phyloP scores from a whole-genome alignment of 2,797 vertebrate genomes.

The Tangara arthus region DNA sequence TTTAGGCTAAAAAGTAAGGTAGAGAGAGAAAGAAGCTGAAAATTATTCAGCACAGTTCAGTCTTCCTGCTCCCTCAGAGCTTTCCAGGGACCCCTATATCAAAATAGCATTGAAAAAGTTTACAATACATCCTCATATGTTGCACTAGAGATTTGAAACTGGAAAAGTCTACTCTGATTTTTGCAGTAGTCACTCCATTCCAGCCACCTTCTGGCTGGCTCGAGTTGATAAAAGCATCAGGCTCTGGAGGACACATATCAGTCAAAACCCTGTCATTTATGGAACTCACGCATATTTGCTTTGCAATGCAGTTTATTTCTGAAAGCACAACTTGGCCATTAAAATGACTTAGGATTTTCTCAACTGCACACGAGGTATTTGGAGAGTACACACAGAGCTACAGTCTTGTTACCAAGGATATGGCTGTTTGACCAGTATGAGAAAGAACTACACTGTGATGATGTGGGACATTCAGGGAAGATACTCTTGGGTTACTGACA shows the following conservation, averaged over 20 bases:
- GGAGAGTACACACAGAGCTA: not conserved
- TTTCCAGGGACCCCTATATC: not conserved
- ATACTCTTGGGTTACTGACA: not conserved
- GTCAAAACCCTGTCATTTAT: not conserved
- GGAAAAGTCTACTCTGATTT: not conserved
- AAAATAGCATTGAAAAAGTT: not conserved
- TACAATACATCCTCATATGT: not conserved
- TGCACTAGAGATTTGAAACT: not conserved
- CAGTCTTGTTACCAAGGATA: not conserved
- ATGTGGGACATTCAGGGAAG: not conserved
- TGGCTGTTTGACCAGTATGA: not conserved
- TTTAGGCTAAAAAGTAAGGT: not conserved
- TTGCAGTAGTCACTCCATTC: not conserved
- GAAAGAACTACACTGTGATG: not conserved
- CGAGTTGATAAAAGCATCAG: not conserved
- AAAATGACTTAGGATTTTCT: not conserved
- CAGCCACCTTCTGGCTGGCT: slow-evolving; percentile 5
- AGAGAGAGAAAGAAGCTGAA: not conserved
- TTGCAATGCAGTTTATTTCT: not conserved
- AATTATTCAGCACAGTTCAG: not conserved
- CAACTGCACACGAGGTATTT: accelerated
- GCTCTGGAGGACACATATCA: not conserved
- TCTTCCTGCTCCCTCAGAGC: not conserved
- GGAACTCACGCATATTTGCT: not conserved
- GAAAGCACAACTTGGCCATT: not conserved